A percentile compares a stretch with the other conserved stretches of the same genome.
These are phyloP conservation scores for Micromussa lordhowensis DNA, from an alignment of 92 coral and sea anemone genomes.

Conservation along the genomic window DNA sequence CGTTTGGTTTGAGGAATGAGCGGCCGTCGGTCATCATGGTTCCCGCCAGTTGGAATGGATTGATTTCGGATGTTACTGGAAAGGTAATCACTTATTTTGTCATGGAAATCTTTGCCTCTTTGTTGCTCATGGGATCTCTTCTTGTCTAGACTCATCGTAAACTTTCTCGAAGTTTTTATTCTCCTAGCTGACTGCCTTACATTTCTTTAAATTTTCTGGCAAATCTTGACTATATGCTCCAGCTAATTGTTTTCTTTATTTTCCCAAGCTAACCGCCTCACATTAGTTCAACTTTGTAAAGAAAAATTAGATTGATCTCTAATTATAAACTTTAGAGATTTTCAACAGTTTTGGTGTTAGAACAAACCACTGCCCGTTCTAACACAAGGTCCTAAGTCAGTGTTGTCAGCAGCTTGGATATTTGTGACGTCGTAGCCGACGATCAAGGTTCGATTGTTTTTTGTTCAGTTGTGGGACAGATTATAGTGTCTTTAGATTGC, in stretches of 20 bases:
- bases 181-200: not conserved
- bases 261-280: not conserved
- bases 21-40: constrained; percentile 54
- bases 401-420: no score
- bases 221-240: not conserved
- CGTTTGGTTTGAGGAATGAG: constrained; percentile 21
- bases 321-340: no score
- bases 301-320: not conserved
- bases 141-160: not conserved
- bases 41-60: constrained; percentile 11
- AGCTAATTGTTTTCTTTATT: no score
- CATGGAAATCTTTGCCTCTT: not conserved
- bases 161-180: not conserved
- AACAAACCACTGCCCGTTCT: not conserved
- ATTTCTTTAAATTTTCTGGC: not conserved
- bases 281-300: not conserved
- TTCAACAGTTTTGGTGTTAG: not conserved
- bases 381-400: no score
- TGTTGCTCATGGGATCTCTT: not conserved
- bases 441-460: no score
- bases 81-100: constrained; percentile 6
- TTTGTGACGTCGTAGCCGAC: no score
- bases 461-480: no score
- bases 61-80: not conserved
- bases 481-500: no score